Percentiles rank a stretch among this genome's conserved stretches.
phyloP scores from a whole-genome alignment of 2,888 invertebrate genomes.

The Calameuta idolon region DNA sequence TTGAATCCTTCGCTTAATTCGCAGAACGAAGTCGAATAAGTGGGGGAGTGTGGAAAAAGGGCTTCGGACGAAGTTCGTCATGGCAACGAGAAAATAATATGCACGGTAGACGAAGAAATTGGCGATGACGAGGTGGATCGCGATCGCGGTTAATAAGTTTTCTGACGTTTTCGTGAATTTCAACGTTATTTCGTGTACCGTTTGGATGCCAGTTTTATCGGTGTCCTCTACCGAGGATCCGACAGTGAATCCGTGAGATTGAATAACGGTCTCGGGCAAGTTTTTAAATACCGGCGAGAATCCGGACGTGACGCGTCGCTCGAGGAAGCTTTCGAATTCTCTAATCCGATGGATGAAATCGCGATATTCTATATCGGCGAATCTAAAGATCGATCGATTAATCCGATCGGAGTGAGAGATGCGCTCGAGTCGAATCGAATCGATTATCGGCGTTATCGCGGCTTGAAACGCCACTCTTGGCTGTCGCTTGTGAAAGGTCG shows the following conservation, averaged over 20 bases:
- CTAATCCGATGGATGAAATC: background rate
- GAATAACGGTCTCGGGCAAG: background rate
- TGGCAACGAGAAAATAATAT: background rate
- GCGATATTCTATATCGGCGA: background rate
- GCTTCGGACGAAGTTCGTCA: background rate
- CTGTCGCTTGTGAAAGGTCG: background rate
- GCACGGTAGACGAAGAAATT: background rate
- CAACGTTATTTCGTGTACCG: background rate
- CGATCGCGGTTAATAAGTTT: background rate
- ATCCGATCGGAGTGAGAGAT: background rate
- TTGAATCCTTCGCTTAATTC: background rate
- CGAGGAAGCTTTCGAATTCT: background rate
- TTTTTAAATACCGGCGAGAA: background rate
- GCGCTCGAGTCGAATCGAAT: background rate
- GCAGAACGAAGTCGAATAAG: background rate
- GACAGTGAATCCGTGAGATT: background rate
- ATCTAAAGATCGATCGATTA: background rate
- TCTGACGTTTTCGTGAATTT: background rate
- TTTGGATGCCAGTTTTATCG: background rate
- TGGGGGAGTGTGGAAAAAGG: background rate
- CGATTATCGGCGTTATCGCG: background rate
- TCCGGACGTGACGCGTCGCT: background rate
- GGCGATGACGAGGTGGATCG: too few relatives aligned
- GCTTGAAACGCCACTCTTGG: background rate
- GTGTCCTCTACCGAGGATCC: background rate